phyloP scores from a whole-genome alignment of 2,113 vertebrate species.

The Lanius collurio region DNA sequence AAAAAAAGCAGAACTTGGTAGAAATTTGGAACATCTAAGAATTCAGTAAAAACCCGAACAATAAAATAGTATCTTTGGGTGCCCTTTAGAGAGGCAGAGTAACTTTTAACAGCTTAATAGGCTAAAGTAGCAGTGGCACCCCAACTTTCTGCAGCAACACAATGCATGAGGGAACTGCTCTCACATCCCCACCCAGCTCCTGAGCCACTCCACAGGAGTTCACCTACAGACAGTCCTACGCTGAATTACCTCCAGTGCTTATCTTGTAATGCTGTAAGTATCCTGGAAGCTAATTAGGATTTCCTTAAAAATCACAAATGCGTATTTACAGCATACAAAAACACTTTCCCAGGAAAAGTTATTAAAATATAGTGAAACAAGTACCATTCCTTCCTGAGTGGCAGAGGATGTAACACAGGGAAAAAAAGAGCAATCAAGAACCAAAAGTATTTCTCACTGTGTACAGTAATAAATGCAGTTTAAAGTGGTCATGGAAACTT shows the following conservation, averaged over 20 bases:
- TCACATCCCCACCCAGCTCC: fast-evolving
- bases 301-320: not conserved
- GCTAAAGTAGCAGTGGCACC: not conserved
- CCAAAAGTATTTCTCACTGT: not conserved
- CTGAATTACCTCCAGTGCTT: not conserved
- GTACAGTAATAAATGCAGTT: not conserved
- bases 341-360: not conserved
- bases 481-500: not conserved
- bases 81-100: not conserved
- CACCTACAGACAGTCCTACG: fast-evolving
- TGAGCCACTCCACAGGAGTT: not conserved
- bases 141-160: not conserved
- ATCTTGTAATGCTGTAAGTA: not conserved
- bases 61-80: not conserved
- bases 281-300: not conserved
- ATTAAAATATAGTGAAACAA: not conserved
- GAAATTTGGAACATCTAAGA: not conserved
- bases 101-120: not conserved
- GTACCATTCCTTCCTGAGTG: not conserved
- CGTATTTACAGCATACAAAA: not conserved
- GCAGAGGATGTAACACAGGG: not conserved
- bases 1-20: not conserved
- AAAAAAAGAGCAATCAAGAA: not conserved
- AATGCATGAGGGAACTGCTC: not conserved
- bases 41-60: not conserved